Base-by-base conservation (phyloP, 2,797 vertebrate species). In the Poeciliopsis gracilis region DNA sequence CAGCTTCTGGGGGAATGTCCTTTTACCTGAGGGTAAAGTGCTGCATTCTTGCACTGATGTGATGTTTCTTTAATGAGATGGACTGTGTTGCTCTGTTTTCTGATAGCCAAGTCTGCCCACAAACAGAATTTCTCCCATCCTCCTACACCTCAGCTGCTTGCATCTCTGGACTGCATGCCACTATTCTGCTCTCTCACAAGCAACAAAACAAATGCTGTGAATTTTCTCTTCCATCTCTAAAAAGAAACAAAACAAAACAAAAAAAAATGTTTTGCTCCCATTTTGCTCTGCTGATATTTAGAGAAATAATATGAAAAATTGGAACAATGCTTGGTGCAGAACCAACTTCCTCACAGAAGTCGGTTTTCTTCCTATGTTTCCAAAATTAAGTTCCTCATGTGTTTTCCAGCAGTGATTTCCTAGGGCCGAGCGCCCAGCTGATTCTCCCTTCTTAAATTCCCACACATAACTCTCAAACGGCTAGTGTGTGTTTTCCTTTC, bases 91-190 rank as follows among this genome's bases (percentile, higher is more conserved):
- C 76, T 84, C 46, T 78, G 75, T 81, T 88, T 70, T 87, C 82
- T 84, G 75, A 90, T 82, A 78, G 83, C 91, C 84, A 81, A 90
- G 77, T 80, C 92, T 87, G 86, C 91, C 92, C 92, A 94, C 92
- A 87, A 82, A 80, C 81, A 73, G 82, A 88, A 87, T 91, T 80
- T 87, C 88, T 92, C 86, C 78, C 81, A 78, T 91, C 92, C 93
- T 92, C 93, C 93, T 75, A 94, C 93, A 86, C 78, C 83, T 93
- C 90, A 92, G 92, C 91, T 93, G 92, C 85, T 33, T 86, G 84
- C 87, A 86, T 92, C 86, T 84, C 82, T 87, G 81, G 73, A 81
- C 80, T 72, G 57, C 87, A 63, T 84, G 88, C 75, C 82, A 78
- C 78, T 84, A 81, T 84, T 83, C 77, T 66, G 41, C 85, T 83